phyloP scores from a whole-genome alignment of 2,113 vertebrate genomes.

The Leptobrachium ailaonicum region DNA sequence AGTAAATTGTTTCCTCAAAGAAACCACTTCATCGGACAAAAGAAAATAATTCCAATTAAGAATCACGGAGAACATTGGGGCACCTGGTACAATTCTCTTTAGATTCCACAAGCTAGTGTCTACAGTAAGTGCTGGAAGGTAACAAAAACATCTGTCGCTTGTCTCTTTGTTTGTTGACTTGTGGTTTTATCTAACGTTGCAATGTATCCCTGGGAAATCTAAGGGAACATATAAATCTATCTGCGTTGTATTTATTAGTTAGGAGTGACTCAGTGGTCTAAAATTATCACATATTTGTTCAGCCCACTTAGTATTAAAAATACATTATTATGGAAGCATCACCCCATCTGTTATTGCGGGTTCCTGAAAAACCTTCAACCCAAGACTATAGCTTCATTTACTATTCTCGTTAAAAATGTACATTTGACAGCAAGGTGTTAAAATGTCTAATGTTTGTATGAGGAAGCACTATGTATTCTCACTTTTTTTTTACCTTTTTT shows the following conservation, averaged over 20 bases:
- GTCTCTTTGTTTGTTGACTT: slow-evolving; percentile 20
- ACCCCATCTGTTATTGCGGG: too few species aligned
- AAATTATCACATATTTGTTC: slow-evolving; percentile 14
- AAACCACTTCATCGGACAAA: slow-evolving; percentile 38
- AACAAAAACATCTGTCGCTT: slow-evolving; percentile 18
- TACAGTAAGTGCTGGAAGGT: not conserved
- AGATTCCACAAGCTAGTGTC: slow-evolving; percentile 2
- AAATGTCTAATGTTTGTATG: too few species aligned
- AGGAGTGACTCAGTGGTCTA: slow-evolving; percentile 27
- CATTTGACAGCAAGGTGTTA: too few species aligned
- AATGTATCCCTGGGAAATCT: not conserved
- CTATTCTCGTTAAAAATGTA: too few species aligned
- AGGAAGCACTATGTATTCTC: too few species aligned
- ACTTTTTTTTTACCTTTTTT: too few species aligned
- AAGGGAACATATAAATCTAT: slow-evolving; percentile 14
- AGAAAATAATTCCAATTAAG: slow-evolving; percentile 30
- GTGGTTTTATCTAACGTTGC: slow-evolving; percentile 9
- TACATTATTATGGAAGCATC: too few species aligned
- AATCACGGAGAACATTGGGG: slow-evolving; percentile 3
- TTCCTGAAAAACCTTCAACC: too few species aligned
- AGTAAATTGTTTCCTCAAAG: slow-evolving; percentile 17
- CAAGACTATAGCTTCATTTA: too few species aligned
- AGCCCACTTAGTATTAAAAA: slow-evolving; percentile 1
- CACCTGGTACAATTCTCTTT: slow-evolving; percentile 27
- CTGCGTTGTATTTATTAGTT: slow-evolving; percentile 11